A percentile compares a stretch with the other conserved stretches of the same genome.
Evolutionary conservation across 2,113 vertebrate species (phyloP).

Genomic region (Rissa tridactyla): DNA sequence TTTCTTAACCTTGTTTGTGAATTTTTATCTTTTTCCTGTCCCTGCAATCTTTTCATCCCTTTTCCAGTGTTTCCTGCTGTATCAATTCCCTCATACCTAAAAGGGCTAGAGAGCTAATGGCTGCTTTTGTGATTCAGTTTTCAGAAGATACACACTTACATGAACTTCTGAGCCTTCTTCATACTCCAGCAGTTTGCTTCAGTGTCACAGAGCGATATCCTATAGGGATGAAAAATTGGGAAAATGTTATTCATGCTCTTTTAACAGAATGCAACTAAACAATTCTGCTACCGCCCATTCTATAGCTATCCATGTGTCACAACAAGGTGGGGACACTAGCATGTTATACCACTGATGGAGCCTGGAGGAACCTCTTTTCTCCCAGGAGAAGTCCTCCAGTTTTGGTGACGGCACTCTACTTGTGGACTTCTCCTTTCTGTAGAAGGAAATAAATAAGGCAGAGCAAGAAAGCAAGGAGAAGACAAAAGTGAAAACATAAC

Average conservation of each 20-base stretch:
- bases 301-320: accelerated
- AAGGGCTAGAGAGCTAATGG: not conserved
- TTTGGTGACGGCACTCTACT: not conserved
- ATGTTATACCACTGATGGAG: not conserved
- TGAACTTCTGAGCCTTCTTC: slow-evolving; percentile 12
- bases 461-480: not conserved
- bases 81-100: not conserved
- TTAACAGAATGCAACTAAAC: not conserved
- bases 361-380: not conserved
- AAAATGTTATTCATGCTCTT: not conserved
- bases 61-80: not conserved
- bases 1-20: not conserved
- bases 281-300: not conserved
- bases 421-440: not conserved
- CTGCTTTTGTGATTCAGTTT: not conserved
- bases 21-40: not conserved
- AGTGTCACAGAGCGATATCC: not conserved
- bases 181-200: not conserved
- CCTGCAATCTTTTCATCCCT: not conserved
- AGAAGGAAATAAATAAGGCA: not conserved
- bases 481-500: not conserved
- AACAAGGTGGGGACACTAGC: not conserved
- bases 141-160: not conserved
- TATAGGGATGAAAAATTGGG: not conserved
- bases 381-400: not conserved